Base-by-base conservation (phyloP, 2,888 invertebrate genomes). In the Pyrrhosoma nymphula region DNA sequence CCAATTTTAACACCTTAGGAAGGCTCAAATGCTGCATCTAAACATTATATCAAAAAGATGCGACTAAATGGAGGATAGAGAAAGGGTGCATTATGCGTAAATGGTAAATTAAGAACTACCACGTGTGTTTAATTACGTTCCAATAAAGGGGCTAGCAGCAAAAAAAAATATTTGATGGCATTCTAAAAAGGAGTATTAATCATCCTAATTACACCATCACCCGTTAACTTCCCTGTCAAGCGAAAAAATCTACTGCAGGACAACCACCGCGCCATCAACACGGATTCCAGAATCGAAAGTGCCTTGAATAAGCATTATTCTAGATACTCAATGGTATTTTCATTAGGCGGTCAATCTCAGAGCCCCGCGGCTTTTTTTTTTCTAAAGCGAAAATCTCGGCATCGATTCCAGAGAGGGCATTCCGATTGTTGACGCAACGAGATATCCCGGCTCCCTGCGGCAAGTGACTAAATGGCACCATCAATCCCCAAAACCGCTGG, bases 391-490 rank as follows among this genome's bases (percentile, higher is more conserved):
- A 82, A 82, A 82, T 82, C 75, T 82, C 75, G 30, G 82, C 35
- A 35, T 82, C 82, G 30, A 30, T 82, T 35, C 16, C 16, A 23
- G 82, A 14, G 82, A 26, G 82, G 35, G 30, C 82, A 82, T 30
- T 30, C 82, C 82, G 26, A 82, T 82, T 82, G 82, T 82, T 82
- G 82, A 82, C 82, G 35, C 82, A 35, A 82, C 82, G 82, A 47
- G 47, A 82, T 1, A 82, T 82, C 35, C 82, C 30, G 8, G 35
- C 35, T 82, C 82, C 82, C 82, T 82, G 82, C 82, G 82, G 82
- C 82, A 82, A 82, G 26, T 82, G 82, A 82, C 82, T 82, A 82
- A 82, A 82, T 82, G 35, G 82, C 30, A 82, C 82, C 82, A 82
- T 82, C 82, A 82, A 82, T 82, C 35, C 26, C 35, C 82, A 82